phyloP scores from a whole-genome alignment of 2,888 invertebrate species.

The Hypomecis punctinalis region DNA sequence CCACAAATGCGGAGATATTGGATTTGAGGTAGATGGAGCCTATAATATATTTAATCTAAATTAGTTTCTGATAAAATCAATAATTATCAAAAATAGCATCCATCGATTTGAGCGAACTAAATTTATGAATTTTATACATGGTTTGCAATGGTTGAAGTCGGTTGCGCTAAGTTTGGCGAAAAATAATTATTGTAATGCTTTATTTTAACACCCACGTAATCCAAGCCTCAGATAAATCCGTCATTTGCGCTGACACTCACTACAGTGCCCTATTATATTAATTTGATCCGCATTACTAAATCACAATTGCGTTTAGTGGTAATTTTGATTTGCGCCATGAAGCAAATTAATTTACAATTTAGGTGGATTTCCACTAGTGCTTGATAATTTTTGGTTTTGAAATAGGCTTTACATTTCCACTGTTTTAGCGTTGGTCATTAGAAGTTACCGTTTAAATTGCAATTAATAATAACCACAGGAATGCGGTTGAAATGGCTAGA shows the following conservation, averaged over 20 bases:
- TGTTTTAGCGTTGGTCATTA: conserved; percentile 13
- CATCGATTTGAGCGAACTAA: no score
- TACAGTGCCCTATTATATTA: conserved; percentile 36
- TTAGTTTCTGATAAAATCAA: no score
- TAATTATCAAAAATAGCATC: no score
- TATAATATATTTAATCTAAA: no score
- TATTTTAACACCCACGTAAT: no score
- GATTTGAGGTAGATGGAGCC: no score
- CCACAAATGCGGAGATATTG: no score
- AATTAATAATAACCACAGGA: conserved; percentile 9
- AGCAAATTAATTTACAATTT: conserved; percentile 44
- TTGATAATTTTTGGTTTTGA: conserved; percentile 33
- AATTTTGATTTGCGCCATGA: conserved; percentile 42
- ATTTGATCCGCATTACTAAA: conserved; percentile 39
- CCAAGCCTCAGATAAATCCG: conserved; percentile 16
- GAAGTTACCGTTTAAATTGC: conserved; percentile 21
- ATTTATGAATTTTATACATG: no score
- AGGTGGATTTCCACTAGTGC: conserved; percentile 37
- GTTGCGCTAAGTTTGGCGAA: no score
- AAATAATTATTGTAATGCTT: no score
- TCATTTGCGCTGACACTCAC: conserved; percentile 12
- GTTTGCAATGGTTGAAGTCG: no score
- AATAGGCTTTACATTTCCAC: conserved; percentile 23
- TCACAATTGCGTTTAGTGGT: conserved; percentile 44
- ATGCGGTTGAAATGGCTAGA: not conserved